These are phyloP conservation scores for Epinephelus malabaricus DNA, from an alignment of 2,797 vertebrate species.

Conservation along the genomic window DNA sequence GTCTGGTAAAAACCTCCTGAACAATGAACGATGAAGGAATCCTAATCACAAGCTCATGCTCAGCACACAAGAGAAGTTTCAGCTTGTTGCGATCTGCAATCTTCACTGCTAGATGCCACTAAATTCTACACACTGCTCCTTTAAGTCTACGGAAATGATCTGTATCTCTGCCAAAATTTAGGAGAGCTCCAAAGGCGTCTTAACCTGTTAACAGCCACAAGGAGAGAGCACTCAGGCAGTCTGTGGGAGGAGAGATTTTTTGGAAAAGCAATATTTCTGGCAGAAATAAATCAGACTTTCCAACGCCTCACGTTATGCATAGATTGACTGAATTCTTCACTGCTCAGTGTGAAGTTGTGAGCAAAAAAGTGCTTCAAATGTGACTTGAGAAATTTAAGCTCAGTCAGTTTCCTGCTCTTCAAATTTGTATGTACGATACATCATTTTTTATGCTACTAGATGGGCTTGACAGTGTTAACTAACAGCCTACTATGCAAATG, in stretches of 20 bases:
- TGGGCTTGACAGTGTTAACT: no score
- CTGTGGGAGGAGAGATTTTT: not conserved
- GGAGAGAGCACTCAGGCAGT: not conserved
- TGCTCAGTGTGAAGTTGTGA: not conserved
- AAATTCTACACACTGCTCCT: no score
- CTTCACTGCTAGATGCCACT: no score
- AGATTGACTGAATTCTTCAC: not conserved
- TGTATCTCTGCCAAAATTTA: no score
- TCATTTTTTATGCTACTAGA: no score
- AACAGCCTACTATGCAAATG: not conserved
- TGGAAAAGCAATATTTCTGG: not conserved
- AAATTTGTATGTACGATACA: no score
- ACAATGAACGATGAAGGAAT: no score
- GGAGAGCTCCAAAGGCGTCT: not conserved
- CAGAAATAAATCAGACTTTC: not conserved
- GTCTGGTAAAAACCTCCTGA: no score
- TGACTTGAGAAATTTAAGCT: slow-evolving; percentile 4
- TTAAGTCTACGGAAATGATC: not conserved
- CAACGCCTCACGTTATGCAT: not conserved
- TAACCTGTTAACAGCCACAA: not conserved
- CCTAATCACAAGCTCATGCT: no score
- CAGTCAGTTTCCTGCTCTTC: not conserved
- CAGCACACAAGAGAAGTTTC: no score
- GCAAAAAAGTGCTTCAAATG: not conserved
- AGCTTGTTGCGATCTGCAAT: no score